Evolutionary conservation across 2,113 vertebrate genomes (phyloP).

Genomic region (Prionailurus viverrinus): DNA sequence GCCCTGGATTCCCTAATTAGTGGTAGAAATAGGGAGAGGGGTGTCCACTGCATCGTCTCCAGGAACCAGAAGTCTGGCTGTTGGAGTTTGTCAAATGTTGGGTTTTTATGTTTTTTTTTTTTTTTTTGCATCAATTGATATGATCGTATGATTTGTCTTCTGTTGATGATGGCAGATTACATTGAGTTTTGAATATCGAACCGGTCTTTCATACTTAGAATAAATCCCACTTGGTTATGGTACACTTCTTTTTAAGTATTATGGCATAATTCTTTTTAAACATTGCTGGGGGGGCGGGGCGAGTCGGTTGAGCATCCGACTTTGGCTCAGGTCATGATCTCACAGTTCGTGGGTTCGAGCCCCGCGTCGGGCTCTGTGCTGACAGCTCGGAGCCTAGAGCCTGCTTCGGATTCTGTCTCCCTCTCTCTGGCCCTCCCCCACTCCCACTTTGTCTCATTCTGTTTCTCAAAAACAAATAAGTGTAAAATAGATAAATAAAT

Average conservation of each 20-base stretch:
- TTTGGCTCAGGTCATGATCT: too few relatives aligned
- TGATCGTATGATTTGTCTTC: background rate
- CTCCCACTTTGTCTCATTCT: too few relatives aligned
- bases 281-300: background rate
- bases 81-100: background rate
- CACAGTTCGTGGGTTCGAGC: too few relatives aligned
- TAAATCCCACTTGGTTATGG: background rate
- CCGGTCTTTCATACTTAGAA: background rate
- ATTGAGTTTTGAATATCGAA: background rate
- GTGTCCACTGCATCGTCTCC: background rate
- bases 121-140: background rate
- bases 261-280: background rate
- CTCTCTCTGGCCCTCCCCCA: too few relatives aligned
- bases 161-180: background rate
- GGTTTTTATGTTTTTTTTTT: background rate
- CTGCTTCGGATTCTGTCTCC: too few relatives aligned
- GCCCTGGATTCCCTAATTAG: background rate
- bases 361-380: too few relatives aligned
- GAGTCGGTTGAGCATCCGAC: too few relatives aligned
- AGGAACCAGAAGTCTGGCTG: background rate
- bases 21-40: background rate
- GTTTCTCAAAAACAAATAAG: too few relatives aligned
- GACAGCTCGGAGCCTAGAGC: too few relatives aligned
- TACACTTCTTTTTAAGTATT: background rate
- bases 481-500: background rate